Percentiles rank a stretch among this genome's conserved stretches.
These are phyloP conservation scores for Stratiomys singularior DNA, from an alignment of 2,888 invertebrate genomes.

Conservation along the genomic window DNA sequence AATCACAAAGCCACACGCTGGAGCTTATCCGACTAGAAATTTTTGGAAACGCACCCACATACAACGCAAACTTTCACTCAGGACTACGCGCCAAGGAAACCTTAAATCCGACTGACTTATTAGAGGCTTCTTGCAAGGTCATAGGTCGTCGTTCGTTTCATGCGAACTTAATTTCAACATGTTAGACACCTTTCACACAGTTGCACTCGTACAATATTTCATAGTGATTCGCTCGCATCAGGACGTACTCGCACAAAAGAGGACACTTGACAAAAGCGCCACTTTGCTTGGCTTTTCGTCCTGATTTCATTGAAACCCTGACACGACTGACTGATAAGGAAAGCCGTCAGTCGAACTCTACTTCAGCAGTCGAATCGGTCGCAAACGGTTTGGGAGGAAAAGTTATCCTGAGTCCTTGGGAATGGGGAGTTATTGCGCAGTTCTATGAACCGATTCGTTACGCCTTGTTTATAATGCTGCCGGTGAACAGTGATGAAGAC, in stretches of 20 bases:
- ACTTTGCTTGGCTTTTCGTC: slow-evolving; percentile 7
- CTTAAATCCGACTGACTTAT: not conserved
- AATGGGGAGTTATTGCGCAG: slow-evolving; percentile 17
- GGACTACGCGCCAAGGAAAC: not conserved
- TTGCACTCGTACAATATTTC: too few relatives aligned
- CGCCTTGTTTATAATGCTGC: slow-evolving; percentile 16
- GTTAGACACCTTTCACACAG: too few relatives aligned
- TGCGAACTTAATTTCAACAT: not conserved
- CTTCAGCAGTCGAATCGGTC: slow-evolving; percentile 4
- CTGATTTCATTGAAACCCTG: slow-evolving; percentile 42
- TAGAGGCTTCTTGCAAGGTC: slow-evolving; percentile 4
- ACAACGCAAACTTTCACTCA: slow-evolving; percentile 3
- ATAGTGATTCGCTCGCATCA: too few relatives aligned
- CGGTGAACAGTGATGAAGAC: slow-evolving; percentile 27
- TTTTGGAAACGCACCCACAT: not conserved
- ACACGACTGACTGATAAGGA: slow-evolving; percentile 40
- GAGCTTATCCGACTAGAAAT: slow-evolving; percentile 2
- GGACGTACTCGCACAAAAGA: too few relatives aligned
- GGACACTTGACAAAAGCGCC: not conserved
- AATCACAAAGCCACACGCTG: slow-evolving; percentile 10
- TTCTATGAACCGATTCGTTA: slow-evolving; percentile 22
- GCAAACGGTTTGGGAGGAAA: slow-evolving; percentile 14
- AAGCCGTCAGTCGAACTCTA: not conserved
- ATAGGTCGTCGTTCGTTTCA: not conserved
- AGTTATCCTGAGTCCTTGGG: not conserved